These are phyloP conservation scores for Falco rusticolus DNA, from an alignment of 2,797 vertebrate species.

Conservation along the genomic window DNA sequence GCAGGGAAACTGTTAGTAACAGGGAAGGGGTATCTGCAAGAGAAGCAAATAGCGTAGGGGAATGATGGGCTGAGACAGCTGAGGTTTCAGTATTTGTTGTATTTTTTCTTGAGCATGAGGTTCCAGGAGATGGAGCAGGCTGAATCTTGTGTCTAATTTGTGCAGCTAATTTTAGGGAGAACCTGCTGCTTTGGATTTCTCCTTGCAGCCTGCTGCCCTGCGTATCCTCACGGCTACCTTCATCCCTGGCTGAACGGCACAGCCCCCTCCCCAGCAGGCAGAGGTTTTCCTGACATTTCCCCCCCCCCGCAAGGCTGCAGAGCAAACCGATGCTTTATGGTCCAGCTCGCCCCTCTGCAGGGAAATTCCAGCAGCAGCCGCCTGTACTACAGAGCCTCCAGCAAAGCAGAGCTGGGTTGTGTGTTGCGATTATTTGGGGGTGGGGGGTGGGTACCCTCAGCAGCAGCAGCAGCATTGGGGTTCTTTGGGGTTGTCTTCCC, in stretches of 20 bases:
- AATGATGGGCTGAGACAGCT: accelerated
- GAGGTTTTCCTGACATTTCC: not conserved
- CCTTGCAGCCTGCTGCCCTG: not conserved
- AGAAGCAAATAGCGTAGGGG: not conserved
- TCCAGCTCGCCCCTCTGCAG: not conserved
- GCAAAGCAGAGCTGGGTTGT: not conserved
- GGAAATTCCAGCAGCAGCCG: not conserved
- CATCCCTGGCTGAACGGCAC: not conserved
- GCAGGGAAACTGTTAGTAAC: accelerated
- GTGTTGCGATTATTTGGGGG: accelerated
- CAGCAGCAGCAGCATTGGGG: no score
- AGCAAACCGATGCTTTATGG: not conserved
- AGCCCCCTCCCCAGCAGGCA: not conserved
- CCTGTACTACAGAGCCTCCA: not conserved
- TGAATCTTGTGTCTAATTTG: not conserved
- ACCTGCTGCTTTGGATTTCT: not conserved
- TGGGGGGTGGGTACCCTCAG: not conserved
- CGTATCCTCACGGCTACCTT: not conserved
- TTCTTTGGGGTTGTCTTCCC: not conserved
- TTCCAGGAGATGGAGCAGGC: not conserved
- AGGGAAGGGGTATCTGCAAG: not conserved
- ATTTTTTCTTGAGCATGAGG: not conserved
- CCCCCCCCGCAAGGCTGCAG: not conserved
- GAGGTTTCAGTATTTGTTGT: not conserved
- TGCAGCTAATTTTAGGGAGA: not conserved